Evolutionary conservation across 2,113 vertebrate genomes (phyloP), one percentile per base, ranked within the genome.

Genomic region (Notiomystis cincta): DNA sequence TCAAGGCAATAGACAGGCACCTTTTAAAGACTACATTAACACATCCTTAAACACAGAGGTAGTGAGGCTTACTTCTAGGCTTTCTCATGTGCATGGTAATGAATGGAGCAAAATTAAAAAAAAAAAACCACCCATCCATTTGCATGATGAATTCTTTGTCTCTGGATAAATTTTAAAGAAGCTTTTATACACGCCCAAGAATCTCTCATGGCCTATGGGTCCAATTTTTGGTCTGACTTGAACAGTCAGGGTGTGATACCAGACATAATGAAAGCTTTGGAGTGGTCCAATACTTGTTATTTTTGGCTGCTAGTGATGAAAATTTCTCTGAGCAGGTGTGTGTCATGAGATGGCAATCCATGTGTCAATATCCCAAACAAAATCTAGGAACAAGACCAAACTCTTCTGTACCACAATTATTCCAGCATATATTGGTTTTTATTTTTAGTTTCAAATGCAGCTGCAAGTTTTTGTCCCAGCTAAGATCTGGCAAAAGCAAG

Each of bases 401-500:
- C 57, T 72, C 37, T 45, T 92, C 54, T 81, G 20, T 78, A 37
- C 25, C 40, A 58, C 38, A 48, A 22, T 77, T 82, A 86, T 66
- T 88, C 77, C 79, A 66, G 42, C 24, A 57, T 72, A 61, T 79
- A 82, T 65, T 79, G 57, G 6, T 27, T 89, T 65, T 64, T 45
- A 54, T 18, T 70, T 54, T 67, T 47, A 72, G 54, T 90, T 84
- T 87, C 67, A 61, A 73, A 93, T 51, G 38, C 70, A 82, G 70
- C 72, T 89, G 70, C 27, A 70, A 31, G 22, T 27, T 89, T 96
- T 89, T 80, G 42, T 82, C 57, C 53, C 69, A 69, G 33, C 57
- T 92, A 40, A 78, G 48, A 62, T 61, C 31, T 90, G 57, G 72
- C 92, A 16, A 96, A 96, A 95, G 57, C 6, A 44, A 71, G 50